These are phyloP conservation scores for Dendropsophus ebraccatus DNA, from an alignment of 2,113 vertebrate genomes.

Conservation along the genomic window DNA sequence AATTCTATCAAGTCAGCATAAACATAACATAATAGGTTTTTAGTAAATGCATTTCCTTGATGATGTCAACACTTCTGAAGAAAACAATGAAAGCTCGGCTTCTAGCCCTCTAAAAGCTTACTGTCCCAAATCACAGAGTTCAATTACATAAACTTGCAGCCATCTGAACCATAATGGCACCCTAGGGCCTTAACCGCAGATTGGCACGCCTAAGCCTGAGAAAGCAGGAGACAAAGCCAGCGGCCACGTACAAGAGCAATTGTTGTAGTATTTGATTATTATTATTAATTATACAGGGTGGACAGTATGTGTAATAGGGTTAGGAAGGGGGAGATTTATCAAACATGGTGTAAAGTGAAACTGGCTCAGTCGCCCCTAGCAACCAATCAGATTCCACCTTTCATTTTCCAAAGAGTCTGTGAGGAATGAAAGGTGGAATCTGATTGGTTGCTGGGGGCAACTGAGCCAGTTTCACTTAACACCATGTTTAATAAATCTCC, in stretches of 20 bases:
- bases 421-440: too few relatives aligned
- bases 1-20: constrained; percentile 11
- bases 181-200: not conserved
- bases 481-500: too few relatives aligned
- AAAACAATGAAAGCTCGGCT: not conserved
- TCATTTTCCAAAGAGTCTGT: too few relatives aligned
- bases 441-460: too few relatives aligned
- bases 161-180: not conserved
- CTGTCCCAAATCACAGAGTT: not conserved
- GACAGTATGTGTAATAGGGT: too few relatives aligned
- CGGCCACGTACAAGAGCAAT: not conserved
- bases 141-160: not conserved
- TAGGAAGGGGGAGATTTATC: too few relatives aligned
- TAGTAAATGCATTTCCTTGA: constrained; percentile 34
- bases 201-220: not conserved
- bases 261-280: not conserved
- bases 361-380: too few relatives aligned
- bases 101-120: not conserved
- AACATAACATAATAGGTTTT: constrained; percentile 13
- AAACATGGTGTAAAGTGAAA: too few relatives aligned
- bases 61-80: constrained; percentile 1
- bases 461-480: too few relatives aligned
- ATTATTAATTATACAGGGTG: too few relatives aligned
- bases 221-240: not conserved
- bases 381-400: too few relatives aligned